Percentiles rank a stretch among this genome's conserved stretches.
Evolutionary conservation across 2,888 invertebrate genomes (phyloP).

Genomic region (Archips crataeganus): DNA sequence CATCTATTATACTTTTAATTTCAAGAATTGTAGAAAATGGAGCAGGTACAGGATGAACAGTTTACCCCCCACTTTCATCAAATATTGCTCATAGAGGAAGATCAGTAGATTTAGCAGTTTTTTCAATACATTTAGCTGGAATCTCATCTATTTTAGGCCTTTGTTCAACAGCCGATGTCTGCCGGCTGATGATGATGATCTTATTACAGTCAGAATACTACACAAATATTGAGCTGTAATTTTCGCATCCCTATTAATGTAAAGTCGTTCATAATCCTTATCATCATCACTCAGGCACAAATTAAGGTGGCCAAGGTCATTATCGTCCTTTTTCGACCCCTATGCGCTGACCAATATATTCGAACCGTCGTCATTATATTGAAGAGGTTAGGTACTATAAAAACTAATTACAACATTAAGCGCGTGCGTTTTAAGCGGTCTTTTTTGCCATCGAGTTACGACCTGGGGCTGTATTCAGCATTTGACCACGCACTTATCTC

Average conservation of each 20-base stretch:
- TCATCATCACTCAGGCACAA: background rate
- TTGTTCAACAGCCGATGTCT: too few relatives aligned
- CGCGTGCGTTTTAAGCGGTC: too few relatives aligned
- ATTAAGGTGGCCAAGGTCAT: background rate
- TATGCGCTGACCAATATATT: too few relatives aligned
- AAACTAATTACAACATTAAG: too few relatives aligned
- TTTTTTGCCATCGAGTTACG: too few relatives aligned
- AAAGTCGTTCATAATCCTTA: background rate
- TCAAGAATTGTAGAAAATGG: constrained; percentile 89
- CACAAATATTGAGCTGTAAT: background rate
- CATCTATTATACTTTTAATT: constrained; percentile 88
- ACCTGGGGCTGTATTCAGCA: too few relatives aligned
- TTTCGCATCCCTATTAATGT: background rate
- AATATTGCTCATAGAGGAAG: constrained; percentile 88
- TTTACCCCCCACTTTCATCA: constrained; percentile 89
- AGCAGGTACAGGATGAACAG: constrained; percentile 92
- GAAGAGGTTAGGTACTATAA: too few relatives aligned
- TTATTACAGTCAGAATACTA: too few relatives aligned
- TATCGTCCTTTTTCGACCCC: too few relatives aligned
- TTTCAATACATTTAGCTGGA: constrained; percentile 91
- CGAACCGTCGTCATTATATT: too few relatives aligned
- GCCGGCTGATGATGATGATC: too few relatives aligned
- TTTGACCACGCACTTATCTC: too few relatives aligned
- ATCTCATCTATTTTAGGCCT: constrained; percentile 91
- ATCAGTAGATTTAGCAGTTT: constrained; percentile 91